A percentile compares a stretch with the other conserved stretches of the same genome.
phyloP scores from a whole-genome alignment of 1,140 invertebrate genomes.

The Penaeus vannamei region DNA sequence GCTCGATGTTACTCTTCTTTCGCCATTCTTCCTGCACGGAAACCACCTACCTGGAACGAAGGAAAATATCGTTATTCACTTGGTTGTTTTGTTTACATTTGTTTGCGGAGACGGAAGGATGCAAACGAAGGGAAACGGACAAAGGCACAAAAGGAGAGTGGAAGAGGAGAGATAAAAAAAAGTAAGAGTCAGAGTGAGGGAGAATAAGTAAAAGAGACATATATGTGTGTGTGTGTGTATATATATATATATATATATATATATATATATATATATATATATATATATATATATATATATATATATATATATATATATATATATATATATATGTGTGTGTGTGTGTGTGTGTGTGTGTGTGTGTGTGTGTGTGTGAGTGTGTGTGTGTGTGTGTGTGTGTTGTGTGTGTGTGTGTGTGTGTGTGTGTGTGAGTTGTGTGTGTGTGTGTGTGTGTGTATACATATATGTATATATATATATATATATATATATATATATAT shows the following conservation, averaged over 20 bases:
- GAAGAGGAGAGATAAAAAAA: no score
- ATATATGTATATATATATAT: neutral
- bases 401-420: neutral
- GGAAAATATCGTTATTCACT: no score
- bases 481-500: neutral
- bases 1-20: no score
- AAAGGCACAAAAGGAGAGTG: no score
- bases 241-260: neutral
- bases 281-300: neutral
- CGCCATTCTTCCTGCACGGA: no score
- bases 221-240: neutral
- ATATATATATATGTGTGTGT: neutral
- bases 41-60: no score
- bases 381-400: neutral
- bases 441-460: neutral
- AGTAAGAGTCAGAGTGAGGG: no score
- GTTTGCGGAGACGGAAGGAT: no score
- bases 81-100: no score
- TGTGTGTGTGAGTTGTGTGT: slow-evolving; percentile 11
- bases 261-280: neutral
- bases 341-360: neutral
- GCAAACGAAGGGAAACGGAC: no score
- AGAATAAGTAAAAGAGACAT: neutral
- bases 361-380: slow-evolving; percentile 2
- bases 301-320: neutral